Base-by-base conservation (phyloP, 2,888 invertebrate species). In the Allygus modestus region DNA sequence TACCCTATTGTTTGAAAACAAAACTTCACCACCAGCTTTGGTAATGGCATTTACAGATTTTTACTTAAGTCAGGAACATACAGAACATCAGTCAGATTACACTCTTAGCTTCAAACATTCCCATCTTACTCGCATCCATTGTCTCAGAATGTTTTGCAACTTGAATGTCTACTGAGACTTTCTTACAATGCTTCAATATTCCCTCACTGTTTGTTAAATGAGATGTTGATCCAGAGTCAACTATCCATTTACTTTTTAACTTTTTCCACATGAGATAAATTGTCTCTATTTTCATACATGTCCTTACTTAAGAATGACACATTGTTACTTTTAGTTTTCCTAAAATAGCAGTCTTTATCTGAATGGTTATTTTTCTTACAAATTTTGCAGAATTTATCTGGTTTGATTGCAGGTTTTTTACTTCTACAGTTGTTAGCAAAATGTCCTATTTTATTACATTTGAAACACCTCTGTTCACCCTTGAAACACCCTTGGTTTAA, bases 41-140 rank as follows among this genome's bases (percentile, higher is more conserved):
- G 84, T 84, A 26, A 85, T 84, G n/a, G 54, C 77, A 46, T 23
- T 58, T 2, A 84, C 85, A 85, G 43, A 69, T 85, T 85, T 77
- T 69, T 83, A 51, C 51, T 58, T 26, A 84, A 41, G 15, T 85
- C 58, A 31, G 73, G 73, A 46, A 85, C 85, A 75, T 75, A 83
- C 54, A 73, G 71, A 20, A 85, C 85, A 46, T 85, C 20, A 31
- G 51, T 82, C 12, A 83, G 31, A 12, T 33, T 79, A 51, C 46
- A 46, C 17, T 46, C 46, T 75, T 20, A 9, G 73, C 15, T 46
- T 73, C 37, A 1, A 85, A 31, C 31, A 15, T 37, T 17, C 37
- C 75, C 1, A 17, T 61, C 12, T 28, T 71, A 71, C 33, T 83
- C 0, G 83, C 43, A 5, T 23, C 23, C 28, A 83, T 83, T 17